A percentile compares a stretch with the other conserved stretches of the same genome.
These are phyloP conservation scores for Chionomys nivalis DNA, from an alignment of 2,113 vertebrate genomes.

Conservation along the genomic window DNA sequence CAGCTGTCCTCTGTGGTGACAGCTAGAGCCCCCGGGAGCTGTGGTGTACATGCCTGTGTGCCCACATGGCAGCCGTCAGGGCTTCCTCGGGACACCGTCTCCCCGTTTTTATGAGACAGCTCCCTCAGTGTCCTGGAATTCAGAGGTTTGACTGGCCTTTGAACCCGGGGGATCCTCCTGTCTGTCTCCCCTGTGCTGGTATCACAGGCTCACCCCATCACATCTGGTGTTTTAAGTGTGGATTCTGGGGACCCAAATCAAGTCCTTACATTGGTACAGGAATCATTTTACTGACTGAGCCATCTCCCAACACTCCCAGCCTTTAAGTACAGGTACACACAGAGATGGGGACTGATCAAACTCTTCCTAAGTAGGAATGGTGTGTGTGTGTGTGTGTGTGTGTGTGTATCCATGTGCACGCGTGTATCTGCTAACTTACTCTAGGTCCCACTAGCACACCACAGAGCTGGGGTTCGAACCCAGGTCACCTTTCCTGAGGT, in stretches of 20 bases:
- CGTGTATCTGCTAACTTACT: not conserved
- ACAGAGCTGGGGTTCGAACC: not conserved
- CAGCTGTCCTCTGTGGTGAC: fast-evolving
- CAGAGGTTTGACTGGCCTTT: too few species aligned
- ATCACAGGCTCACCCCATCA: not conserved
- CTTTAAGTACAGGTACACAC: not conserved
- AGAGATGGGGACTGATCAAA: fast-evolving
- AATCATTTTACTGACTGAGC: not conserved
- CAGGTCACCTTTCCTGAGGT: not conserved
- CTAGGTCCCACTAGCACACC: not conserved
- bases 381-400: not conserved
- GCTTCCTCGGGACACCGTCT: not conserved
- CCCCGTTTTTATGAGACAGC: not conserved
- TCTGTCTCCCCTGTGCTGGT: not conserved
- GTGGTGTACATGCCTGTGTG: not conserved
- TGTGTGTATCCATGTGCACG: fast-evolving
- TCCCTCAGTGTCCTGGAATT: not conserved
- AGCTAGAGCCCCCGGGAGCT: not conserved
- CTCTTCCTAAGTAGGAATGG: not conserved
- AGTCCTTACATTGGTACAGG: not conserved
- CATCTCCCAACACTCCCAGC: not conserved
- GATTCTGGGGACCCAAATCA: not conserved
- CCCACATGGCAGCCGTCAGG: not conserved
- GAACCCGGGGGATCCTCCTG: not conserved
- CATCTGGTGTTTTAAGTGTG: not conserved